Evolutionary conservation across 2,888 invertebrate genomes (phyloP).

Genomic region (Xestobium rufovillosum): DNA sequence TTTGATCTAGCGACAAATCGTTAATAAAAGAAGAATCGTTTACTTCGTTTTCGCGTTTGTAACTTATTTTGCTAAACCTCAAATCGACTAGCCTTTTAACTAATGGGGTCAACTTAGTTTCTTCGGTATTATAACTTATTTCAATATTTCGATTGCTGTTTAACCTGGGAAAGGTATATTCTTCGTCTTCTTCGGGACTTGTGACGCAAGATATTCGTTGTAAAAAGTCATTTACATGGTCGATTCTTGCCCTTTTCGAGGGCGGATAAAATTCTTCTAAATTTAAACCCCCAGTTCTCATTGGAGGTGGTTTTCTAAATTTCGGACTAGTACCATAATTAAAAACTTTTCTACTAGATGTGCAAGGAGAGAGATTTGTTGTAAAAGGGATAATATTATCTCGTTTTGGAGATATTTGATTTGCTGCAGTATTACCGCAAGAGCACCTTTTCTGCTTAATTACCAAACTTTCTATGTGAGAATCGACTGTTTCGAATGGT

Average conservation of each 20-base stretch:
- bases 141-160: slow-evolving; percentile 16
- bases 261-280: slow-evolving; percentile 6
- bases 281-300: too few relatives aligned
- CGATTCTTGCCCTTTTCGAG: slow-evolving; percentile 36
- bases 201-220: slow-evolving; percentile 34
- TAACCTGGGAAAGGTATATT: slow-evolving; percentile 24
- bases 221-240: slow-evolving; percentile 37
- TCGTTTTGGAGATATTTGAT: slow-evolving; percentile 35
- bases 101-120: slow-evolving; percentile 50
- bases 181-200: slow-evolving; percentile 30
- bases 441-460: slow-evolving; percentile 17
- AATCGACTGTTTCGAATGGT: slow-evolving; percentile 37
- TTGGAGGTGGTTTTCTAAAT: too few relatives aligned
- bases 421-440: slow-evolving; percentile 33
- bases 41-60: slow-evolving; percentile 39
- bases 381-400: too few relatives aligned
- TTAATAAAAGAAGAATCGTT: slow-evolving; percentile 49
- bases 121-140: slow-evolving; percentile 15
- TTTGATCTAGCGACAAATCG: slow-evolving; percentile 51
- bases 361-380: slow-evolving; percentile 49
- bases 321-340: too few relatives aligned
- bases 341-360: neutral
- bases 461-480: slow-evolving; percentile 34
- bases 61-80: slow-evolving; percentile 49
- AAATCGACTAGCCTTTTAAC: slow-evolving; percentile 53